These are phyloP conservation scores for Gymnodraco acuticeps DNA, from an alignment of 2,797 vertebrate genomes.

Conservation along the genomic window DNA sequence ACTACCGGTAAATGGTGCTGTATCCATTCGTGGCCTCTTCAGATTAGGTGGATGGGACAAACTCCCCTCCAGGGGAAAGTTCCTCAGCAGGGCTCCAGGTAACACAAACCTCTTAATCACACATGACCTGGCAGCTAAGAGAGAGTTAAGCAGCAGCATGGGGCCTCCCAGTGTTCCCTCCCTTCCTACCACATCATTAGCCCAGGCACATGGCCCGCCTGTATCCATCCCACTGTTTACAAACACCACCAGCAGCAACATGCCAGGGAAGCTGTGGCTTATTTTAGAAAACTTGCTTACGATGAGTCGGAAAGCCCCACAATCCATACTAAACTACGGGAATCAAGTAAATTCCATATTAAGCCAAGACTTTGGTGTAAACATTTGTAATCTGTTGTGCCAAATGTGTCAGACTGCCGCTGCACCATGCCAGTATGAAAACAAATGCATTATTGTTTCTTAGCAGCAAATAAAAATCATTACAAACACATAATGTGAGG, in stretches of 20 bases:
- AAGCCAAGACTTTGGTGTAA: conserved; percentile 70
- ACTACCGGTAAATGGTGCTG: conserved; percentile 69
- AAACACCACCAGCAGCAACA: conserved; percentile 90
- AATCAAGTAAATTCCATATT: conserved; percentile 69
- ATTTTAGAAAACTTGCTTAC: conserved; percentile 89
- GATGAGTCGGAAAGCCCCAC: conserved; percentile 87
- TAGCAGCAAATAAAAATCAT: conserved; percentile 19
- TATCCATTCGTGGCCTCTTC: conserved; percentile 70
- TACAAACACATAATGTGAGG: conserved; percentile 14
- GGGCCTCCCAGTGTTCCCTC: conserved; percentile 78
- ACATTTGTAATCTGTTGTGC: conserved; percentile 92
- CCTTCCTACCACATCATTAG: conserved; percentile 77
- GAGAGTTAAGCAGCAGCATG: conserved; percentile 84
- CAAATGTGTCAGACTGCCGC: conserved; percentile 90
- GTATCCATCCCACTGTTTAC: conserved; percentile 87
- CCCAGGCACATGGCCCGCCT: conserved; percentile 72
- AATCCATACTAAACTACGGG: conserved; percentile 46
- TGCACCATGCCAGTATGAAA: conserved; percentile 4
- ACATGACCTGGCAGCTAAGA: conserved; percentile 87
- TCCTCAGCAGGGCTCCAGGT: conserved; percentile 87
- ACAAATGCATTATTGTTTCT: conserved; percentile 30
- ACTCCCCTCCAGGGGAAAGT: conserved; percentile 74
- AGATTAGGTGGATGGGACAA: conserved; percentile 79
- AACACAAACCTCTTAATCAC: conserved; percentile 90
- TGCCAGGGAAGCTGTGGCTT: conserved; percentile 89